Conservation (phyloP, 2,113 vertebrate genomes). For the Panthera tigris region DNA sequence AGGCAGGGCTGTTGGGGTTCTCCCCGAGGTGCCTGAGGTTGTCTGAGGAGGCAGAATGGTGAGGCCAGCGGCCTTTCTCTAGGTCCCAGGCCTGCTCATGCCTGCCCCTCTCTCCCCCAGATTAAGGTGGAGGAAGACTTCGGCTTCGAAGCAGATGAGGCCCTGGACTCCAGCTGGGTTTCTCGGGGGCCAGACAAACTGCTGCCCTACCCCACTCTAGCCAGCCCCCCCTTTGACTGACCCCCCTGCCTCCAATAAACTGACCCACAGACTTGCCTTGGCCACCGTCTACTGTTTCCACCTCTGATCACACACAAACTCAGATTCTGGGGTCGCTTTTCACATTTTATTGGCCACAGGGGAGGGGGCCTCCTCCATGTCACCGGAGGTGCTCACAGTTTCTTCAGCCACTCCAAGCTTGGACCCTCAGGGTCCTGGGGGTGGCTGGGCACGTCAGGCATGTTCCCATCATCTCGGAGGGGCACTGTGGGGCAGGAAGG, state of each 20-base stretch:
- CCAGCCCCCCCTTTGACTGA: constrained; percentile 82
- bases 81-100: background rate
- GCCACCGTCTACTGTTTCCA: background rate
- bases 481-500: constrained; percentile 84
- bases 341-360: constrained; percentile 24
- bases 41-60: accelerated
- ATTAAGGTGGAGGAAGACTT: constrained; percentile 84
- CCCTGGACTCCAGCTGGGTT: constrained; percentile 78
- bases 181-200: constrained; percentile 78
- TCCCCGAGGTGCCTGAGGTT: background rate
- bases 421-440: constrained; percentile 87
- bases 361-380: background rate
- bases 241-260: constrained; percentile 60
- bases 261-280: background rate
- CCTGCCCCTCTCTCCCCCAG: constrained; percentile 3
- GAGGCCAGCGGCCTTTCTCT: too few relatives aligned
- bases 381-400: constrained; percentile 75
- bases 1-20: background rate
- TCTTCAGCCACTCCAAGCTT: constrained; percentile 91
- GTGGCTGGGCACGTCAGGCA: constrained; percentile 90
- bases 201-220: constrained; percentile 80
- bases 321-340: background rate
- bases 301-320: background rate
- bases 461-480: constrained; percentile 91
- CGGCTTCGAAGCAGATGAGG: constrained; percentile 79